A percentile compares a stretch with the other conserved stretches of the same genome.
Conservation (phyloP, 2,113 vertebrate genomes). For the Istiophorus platypterus region DNA sequence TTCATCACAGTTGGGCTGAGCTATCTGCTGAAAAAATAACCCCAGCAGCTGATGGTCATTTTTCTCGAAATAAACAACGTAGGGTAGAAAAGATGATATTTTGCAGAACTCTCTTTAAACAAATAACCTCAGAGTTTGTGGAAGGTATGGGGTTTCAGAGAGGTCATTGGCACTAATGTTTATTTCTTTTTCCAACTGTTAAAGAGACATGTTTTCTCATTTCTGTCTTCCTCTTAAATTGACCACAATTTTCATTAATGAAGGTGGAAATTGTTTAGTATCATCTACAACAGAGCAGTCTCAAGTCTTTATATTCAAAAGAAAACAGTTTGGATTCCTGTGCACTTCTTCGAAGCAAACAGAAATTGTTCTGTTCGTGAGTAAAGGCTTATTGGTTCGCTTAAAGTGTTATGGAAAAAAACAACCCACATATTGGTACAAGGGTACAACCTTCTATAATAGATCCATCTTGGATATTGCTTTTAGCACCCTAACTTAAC, state of each 20-base stretch:
- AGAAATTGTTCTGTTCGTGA: background rate
- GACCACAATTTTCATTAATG: background rate
- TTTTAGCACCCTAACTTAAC: slow-evolving; percentile 13
- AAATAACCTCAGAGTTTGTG: slow-evolving; percentile 17
- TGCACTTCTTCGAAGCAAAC: background rate
- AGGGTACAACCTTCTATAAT: background rate
- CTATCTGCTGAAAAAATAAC: background rate
- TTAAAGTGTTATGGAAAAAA: no score
- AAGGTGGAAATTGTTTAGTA: background rate
- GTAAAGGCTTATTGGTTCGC: background rate
- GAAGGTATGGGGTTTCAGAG: background rate
- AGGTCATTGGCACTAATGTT: slow-evolving; percentile 29
- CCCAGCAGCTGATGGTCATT: background rate
- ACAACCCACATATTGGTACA: background rate
- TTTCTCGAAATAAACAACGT: background rate
- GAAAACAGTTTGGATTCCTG: background rate
- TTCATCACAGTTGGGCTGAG: background rate
- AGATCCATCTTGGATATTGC: background rate
- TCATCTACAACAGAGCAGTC: no score
- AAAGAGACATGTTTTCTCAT: slow-evolving; percentile 3
- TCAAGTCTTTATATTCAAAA: background rate
- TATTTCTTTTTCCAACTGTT: slow-evolving; percentile 41
- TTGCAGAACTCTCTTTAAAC: slow-evolving; percentile 2
- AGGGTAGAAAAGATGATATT: background rate
- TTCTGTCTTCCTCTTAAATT: background rate